A percentile compares a stretch with the other conserved stretches of the same genome.
These are phyloP conservation scores for Lucifuga dentata DNA, from an alignment of 2,113 vertebrate species.

Conservation along the genomic window DNA sequence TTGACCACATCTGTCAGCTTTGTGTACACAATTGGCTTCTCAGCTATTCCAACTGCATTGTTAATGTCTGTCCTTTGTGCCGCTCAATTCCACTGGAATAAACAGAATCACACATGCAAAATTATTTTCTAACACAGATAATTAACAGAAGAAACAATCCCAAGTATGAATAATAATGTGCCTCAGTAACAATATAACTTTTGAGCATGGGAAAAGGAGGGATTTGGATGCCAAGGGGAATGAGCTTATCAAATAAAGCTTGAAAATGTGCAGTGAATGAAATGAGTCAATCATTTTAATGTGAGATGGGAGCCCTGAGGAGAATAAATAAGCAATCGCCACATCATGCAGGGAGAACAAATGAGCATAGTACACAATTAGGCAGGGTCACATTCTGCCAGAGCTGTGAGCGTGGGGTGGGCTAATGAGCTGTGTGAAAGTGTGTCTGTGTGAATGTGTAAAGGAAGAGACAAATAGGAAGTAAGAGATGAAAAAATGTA, in stretches of 20 bases:
- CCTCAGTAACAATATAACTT: slow-evolving; percentile 76
- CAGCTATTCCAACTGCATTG: slow-evolving; percentile 74
- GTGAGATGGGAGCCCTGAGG: slow-evolving; percentile 80
- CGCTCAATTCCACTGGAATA: slow-evolving; percentile 77
- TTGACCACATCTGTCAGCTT: slow-evolving; percentile 76
- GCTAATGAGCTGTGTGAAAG: slow-evolving; percentile 79
- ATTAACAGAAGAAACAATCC: slow-evolving; percentile 82
- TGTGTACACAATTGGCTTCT: slow-evolving; percentile 80
- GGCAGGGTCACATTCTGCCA: slow-evolving; percentile 83
- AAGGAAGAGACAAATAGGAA: slow-evolving; percentile 31
- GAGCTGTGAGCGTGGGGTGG: slow-evolving; percentile 71
- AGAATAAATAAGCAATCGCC: slow-evolving; percentile 86
- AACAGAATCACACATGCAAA: slow-evolving; percentile 77
- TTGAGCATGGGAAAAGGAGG: slow-evolving; percentile 73
- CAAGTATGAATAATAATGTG: slow-evolving; percentile 79
- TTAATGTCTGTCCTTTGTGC: slow-evolving; percentile 79
- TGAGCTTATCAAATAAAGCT: slow-evolving; percentile 85
- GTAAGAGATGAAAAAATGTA: slow-evolving; percentile 53
- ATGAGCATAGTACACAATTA: slow-evolving; percentile 85
- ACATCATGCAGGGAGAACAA: slow-evolving; percentile 83
- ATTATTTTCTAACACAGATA: slow-evolving; percentile 77
- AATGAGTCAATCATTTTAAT: slow-evolving; percentile 87
- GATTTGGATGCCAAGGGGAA: slow-evolving; percentile 74
- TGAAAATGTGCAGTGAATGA: slow-evolving; percentile 84
- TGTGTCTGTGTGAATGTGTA: slow-evolving; percentile 47